Conservation (phyloP, 2,113 vertebrate genomes). For the Rhinogobius similis region DNA sequence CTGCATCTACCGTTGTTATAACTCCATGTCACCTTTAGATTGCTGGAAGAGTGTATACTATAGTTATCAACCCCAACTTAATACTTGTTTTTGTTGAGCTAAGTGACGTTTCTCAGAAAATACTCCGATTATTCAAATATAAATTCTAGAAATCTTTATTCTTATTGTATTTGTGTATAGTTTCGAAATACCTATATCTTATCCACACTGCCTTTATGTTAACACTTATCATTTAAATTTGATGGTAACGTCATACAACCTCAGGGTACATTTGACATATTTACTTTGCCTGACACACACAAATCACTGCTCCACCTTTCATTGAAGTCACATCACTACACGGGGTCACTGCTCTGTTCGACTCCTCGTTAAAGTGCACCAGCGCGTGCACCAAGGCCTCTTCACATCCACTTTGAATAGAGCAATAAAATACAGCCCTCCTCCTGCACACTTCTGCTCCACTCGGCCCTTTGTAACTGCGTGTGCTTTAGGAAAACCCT, state of each 20-base stretch:
- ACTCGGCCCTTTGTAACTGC: slow-evolving; percentile 49
- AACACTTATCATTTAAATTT: neutral
- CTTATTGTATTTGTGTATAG: neutral
- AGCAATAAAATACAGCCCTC: slow-evolving; percentile 32
- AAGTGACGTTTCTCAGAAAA: too few species aligned
- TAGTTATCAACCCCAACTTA: too few species aligned
- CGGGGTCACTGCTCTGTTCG: slow-evolving; percentile 10
- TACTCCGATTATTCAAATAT: too few species aligned
- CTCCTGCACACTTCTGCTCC: slow-evolving; percentile 15
- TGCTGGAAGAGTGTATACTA: neutral
- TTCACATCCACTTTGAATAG: slow-evolving; percentile 33
- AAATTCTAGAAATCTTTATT: neutral
- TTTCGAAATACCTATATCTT: neutral
- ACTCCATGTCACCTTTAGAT: too few species aligned
- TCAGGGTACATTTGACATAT: neutral
- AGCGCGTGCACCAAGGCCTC: neutral
- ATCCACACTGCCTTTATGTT: neutral
- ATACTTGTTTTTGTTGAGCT: too few species aligned
- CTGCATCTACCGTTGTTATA: too few species aligned
- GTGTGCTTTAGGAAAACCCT: slow-evolving; percentile 34
- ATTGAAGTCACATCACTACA: neutral
- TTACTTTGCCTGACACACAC: neutral
- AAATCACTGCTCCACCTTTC: neutral
- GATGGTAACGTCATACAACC: neutral
- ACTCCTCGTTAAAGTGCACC: slow-evolving; percentile 25